Conservation (phyloP, 2,113 vertebrate species). For the Dasyprocta punctata region DNA sequence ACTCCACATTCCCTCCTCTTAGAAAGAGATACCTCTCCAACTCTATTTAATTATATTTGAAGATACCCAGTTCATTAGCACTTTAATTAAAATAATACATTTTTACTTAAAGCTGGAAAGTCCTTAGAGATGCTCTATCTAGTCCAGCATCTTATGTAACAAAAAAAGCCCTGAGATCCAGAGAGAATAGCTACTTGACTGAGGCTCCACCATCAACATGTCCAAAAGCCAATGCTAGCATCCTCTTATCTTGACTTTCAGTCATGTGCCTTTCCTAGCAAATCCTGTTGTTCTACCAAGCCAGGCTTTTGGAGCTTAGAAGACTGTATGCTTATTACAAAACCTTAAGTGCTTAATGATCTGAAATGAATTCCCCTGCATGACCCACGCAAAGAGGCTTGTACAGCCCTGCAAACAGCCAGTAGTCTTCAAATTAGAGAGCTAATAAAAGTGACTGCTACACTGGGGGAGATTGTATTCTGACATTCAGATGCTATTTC, state of each 20-base stretch:
- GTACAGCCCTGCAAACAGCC: neutral
- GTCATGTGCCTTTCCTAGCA: neutral
- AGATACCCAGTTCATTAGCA: conserved; percentile 57
- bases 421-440: conserved; percentile 20
- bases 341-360: neutral
- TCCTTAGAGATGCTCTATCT: conserved; percentile 48
- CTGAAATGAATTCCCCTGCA: neutral
- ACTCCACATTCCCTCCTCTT: conserved; percentile 5
- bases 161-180: neutral
- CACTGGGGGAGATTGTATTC: neutral
- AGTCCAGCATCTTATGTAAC: conserved; percentile 27
- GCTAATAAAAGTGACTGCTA: conserved; percentile 9
- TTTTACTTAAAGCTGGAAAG: conserved; percentile 49
- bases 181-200: neutral
- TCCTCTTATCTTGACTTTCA: neutral
- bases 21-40: conserved; percentile 48
- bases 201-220: neutral
- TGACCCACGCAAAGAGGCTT: neutral
- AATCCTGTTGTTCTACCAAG: neutral
- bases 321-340: neutral
- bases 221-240: neutral
- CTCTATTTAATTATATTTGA: conserved; percentile 61
- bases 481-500: neutral
- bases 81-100: conserved; percentile 69
- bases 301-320: neutral